A percentile compares a stretch with the other conserved stretches of the same genome.
Conservation (phyloP, 2,113 vertebrate species). For the Microcebus tavaratra region DNA sequence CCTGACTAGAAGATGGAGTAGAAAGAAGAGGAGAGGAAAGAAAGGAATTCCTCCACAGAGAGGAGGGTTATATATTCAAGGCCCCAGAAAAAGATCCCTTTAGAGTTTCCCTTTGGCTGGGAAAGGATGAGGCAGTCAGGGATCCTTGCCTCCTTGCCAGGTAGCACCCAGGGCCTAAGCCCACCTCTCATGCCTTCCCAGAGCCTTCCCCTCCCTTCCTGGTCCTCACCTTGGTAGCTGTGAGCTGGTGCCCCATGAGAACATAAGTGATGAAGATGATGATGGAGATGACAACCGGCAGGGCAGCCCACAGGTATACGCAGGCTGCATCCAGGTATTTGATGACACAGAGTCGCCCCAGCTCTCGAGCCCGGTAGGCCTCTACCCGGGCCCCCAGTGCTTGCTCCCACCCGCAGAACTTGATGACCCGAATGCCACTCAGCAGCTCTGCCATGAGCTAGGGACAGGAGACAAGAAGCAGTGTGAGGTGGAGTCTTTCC, state of each 20-base stretch:
- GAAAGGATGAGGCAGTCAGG: neutral
- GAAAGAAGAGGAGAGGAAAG: neutral
- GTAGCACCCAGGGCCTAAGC: neutral
- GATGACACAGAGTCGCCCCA: constrained; percentile 87
- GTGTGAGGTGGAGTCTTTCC: neutral
- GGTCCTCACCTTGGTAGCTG: constrained; percentile 93
- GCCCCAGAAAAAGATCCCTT: neutral
- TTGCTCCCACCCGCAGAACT: constrained; percentile 95
- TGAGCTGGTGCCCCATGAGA: constrained; percentile 93
- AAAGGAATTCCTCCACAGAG: neutral
- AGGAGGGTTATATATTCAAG: neutral
- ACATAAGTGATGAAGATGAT: constrained; percentile 94
- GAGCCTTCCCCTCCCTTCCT: neutral
- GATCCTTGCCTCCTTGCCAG: neutral
- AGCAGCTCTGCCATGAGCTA: constrained; percentile 96
- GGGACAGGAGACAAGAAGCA: neutral
- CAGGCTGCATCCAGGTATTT: constrained; percentile 96
- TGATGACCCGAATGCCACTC: constrained; percentile 94
- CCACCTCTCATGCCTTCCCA: neutral
- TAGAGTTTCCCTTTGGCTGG: neutral
- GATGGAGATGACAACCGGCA: constrained; percentile 95
- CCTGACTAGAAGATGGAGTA: neutral
- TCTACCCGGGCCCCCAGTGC: constrained; percentile 88
- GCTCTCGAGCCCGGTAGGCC: constrained; percentile 87
- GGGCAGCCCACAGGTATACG: constrained; percentile 96